Evolutionary conservation across 2,888 invertebrate genomes (phyloP).

Genomic region (Megalurothrips usitatus): DNA sequence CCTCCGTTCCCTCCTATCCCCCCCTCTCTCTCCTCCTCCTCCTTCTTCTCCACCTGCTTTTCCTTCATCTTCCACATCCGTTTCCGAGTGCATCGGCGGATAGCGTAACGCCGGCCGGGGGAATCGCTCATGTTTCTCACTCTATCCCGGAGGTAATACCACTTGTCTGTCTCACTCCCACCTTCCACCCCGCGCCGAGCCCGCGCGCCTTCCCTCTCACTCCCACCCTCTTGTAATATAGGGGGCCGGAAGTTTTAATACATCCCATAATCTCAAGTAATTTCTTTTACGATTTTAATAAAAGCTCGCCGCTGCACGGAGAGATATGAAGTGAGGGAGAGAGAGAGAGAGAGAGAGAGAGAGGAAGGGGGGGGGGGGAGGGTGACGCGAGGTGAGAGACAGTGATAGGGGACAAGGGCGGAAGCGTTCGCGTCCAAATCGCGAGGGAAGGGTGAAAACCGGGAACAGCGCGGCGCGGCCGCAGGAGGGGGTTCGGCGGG

Average conservation of each 20-base stretch:
- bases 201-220: not conserved
- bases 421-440: no score
- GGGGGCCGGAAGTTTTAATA: not conserved
- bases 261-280: slow-evolving; percentile 6
- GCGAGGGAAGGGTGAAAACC: no score
- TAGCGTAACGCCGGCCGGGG: no score
- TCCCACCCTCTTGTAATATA: not conserved
- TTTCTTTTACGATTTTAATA: slow-evolving; percentile 19
- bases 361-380: not conserved
- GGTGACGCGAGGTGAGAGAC: not conserved
- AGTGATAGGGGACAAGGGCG: not conserved
- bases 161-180: not conserved
- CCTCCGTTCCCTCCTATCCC: no score
- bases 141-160: no score
- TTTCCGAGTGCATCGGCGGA: no score
- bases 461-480: not conserved
- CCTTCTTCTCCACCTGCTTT: no score
- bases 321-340: not conserved
- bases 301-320: not conserved
- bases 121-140: no score
- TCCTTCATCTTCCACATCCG: no score
- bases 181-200: not conserved
- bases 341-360: not conserved
- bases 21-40: no score
- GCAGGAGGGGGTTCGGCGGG: no score